phyloP scores from a whole-genome alignment of 2,113 vertebrate genomes.

The Xyrauchen texanus region DNA sequence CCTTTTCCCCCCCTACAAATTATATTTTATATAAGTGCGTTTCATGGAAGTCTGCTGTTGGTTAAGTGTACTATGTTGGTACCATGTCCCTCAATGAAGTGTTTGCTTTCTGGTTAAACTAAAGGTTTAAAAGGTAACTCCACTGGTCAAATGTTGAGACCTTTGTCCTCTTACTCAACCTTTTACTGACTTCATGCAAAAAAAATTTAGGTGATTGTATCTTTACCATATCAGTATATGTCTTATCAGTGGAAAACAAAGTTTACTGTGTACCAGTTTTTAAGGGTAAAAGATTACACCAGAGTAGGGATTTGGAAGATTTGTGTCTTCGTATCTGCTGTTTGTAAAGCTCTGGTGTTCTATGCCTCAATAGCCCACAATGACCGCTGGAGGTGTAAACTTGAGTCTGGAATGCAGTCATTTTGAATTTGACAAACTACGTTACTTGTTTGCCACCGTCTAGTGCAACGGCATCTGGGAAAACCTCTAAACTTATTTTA shows the following conservation, averaged over 20 bases:
- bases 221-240: neutral
- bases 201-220: neutral
- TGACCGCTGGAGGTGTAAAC: slow-evolving; percentile 14
- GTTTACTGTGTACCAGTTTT: too few species aligned
- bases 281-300: too few species aligned
- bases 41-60: too few species aligned
- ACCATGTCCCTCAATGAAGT: too few species aligned
- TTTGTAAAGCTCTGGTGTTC: neutral
- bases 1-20: too few species aligned
- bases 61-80: too few species aligned
- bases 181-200: neutral
- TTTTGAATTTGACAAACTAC: neutral
- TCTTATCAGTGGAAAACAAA: neutral
- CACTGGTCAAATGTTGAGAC: slow-evolving; percentile 59
- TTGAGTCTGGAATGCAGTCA: neutral
- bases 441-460: too few species aligned
- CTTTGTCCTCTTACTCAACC: neutral
- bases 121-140: neutral
- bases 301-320: too few species aligned
- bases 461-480: too few species aligned
- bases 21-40: too few species aligned
- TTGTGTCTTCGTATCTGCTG: too few species aligned
- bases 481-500: too few species aligned
- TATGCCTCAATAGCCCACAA: slow-evolving; percentile 18
- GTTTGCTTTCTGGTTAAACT: neutral